Evolutionary conservation across 2,113 vertebrate species (phyloP).

Genomic region (Phylloscopus trochilus): DNA sequence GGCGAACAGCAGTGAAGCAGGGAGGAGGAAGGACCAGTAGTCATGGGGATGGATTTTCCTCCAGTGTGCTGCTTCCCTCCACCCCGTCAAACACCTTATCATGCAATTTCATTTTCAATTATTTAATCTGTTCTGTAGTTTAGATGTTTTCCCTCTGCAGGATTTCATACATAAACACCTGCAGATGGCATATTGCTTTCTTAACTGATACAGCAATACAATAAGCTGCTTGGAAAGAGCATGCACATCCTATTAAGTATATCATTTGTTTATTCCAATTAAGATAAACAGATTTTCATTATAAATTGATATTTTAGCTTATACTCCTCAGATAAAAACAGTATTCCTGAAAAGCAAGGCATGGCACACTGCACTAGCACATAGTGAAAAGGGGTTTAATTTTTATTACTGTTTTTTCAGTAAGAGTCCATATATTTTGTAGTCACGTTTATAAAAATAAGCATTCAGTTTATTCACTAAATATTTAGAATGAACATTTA

Average conservation of each 20-base stretch:
- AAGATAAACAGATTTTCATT: not conserved
- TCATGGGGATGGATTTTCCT: constrained; percentile 49
- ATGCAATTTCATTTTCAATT: constrained; percentile 34
- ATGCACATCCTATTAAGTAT: not conserved
- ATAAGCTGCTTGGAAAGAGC: not conserved
- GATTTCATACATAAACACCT: constrained; percentile 40
- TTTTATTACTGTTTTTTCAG: not conserved
- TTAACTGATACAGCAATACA: not conserved
- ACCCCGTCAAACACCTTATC: constrained; percentile 29
- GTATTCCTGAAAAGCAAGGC: not conserved
- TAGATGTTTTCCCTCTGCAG: constrained; percentile 26
- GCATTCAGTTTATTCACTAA: not conserved
- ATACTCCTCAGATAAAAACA: not conserved
- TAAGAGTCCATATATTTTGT: not conserved
- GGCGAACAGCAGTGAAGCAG: constrained; percentile 2
- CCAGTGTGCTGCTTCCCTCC: not conserved
- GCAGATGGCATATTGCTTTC: constrained; percentile 34
- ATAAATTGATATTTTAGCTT: not conserved
- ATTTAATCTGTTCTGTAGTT: constrained; percentile 13
- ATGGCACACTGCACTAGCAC: not conserved
- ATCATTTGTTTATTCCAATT: not conserved
- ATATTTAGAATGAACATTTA: not conserved
- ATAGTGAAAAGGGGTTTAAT: not conserved
- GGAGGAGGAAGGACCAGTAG: constrained; percentile 67
- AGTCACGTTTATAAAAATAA: not conserved